Evolutionary conservation across 2,888 invertebrate species (phyloP), one percentile per base, ranked within the genome.

Genomic region (Acrobasis suavella): DNA sequence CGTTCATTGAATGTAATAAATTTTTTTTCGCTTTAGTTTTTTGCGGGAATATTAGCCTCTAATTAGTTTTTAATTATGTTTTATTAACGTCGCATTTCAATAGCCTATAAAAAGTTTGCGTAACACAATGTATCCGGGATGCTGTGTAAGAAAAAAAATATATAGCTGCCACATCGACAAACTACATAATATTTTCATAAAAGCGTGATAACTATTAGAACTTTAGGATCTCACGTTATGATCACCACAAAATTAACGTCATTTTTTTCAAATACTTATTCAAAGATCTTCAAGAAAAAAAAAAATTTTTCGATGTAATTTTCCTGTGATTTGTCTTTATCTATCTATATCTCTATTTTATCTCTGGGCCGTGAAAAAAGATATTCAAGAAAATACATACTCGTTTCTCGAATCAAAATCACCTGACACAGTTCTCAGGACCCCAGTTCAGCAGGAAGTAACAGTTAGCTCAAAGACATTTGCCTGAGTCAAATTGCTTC

Each of bases 391-490:
- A 37, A 22, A 22, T 1, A 22, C n/a, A n/a, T 38, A 54, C 12
- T 39, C 17, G 17, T 59, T 50, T 54, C 54, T 55, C 73, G 76
- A 79, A 77, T 76, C 75, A 64, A 71, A 72, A 72, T 46, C 22
- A 58, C 69, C 72, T 83, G 88, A 86, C 89, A 88, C 80, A 74
- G 81, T 89, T 89, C 88, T 82, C 87, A 89, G 78, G 88, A 83
- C 72, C 71, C 73, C 74, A 74, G 74, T 71, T 72, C 73, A 75
- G 78, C 65, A 76, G 74, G 71, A 78, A 76, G 75, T 76, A 72
- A 77, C 76, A 78, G 79, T 80, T 79, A 79, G 75, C 65, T 73
- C 71, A 70, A 72, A 77, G 75, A 81, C 74, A 79, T 76, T 71
- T 66, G 65, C 65, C 74, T 71, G 64, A 65, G 73, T 70, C 77